Conservation (phyloP, 2,113 vertebrate species). For the Alligator sinensis region DNA sequence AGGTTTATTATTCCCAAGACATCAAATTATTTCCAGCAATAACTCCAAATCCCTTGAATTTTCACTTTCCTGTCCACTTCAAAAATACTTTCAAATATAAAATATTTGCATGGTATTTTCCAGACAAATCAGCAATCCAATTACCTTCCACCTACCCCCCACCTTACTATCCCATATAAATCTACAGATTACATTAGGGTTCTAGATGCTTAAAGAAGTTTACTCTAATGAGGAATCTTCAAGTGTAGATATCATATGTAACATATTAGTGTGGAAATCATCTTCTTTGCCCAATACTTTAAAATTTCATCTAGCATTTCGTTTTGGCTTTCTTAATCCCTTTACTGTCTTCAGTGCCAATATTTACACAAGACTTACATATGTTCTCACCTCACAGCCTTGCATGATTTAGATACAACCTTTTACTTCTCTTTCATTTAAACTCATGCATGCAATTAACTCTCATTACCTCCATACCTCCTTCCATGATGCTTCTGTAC, state of each 20-base stretch:
- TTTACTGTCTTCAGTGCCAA: background rate
- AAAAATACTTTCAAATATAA: background rate
- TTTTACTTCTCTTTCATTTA: background rate
- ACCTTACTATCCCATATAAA: background rate
- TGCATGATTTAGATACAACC: background rate
- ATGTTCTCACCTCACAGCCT: background rate
- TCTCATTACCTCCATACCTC: background rate
- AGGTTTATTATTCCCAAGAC: too few relatives aligned
- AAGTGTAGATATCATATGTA: background rate
- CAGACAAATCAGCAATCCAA: background rate
- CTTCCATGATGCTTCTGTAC: background rate
- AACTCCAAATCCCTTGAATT: background rate
- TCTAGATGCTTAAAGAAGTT: background rate
- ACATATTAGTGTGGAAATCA: background rate
- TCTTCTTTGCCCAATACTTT: background rate
- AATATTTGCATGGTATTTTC: background rate
- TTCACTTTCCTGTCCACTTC: background rate
- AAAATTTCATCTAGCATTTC: too few relatives aligned
- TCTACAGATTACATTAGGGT: background rate
- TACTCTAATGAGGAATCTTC: background rate
- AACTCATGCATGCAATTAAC: background rate
- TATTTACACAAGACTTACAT: background rate
- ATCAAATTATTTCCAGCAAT: too few relatives aligned
- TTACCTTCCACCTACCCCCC: too few relatives aligned
- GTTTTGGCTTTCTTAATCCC: background rate